These are phyloP conservation scores for Muscicapa comitata DNA, from an alignment of 2,797 vertebrate species.

Conservation along the genomic window DNA sequence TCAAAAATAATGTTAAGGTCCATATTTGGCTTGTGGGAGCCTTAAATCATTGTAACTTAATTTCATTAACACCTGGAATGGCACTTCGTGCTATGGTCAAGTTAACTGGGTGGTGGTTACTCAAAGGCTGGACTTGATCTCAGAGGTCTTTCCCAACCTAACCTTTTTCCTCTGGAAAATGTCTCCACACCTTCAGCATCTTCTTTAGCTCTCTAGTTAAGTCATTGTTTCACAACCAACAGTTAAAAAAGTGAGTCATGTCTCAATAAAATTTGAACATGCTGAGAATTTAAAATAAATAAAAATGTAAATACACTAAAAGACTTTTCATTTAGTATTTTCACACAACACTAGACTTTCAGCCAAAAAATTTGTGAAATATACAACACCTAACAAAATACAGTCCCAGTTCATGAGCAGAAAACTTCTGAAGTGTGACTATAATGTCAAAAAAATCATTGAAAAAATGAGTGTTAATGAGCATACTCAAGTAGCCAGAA, in stretches of 20 bases:
- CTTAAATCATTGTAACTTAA: neutral
- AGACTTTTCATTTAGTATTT: neutral
- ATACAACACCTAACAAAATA: neutral
- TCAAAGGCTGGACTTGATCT: neutral
- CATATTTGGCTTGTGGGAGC: neutral
- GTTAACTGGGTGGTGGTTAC: neutral
- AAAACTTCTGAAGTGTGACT: neutral
- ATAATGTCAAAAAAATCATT: neutral
- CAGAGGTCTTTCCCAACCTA: neutral
- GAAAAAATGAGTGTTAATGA: neutral
- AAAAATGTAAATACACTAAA: neutral
- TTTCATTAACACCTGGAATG: neutral
- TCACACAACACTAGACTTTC: neutral
- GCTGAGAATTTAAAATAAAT: neutral
- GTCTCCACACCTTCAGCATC: neutral
- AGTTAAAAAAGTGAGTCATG: neutral
- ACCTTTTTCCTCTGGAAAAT: neutral
- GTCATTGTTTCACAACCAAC: neutral
- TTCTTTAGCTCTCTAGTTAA: neutral
- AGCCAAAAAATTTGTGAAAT: neutral
- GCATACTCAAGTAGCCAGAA: neutral
- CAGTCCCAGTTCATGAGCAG: neutral
- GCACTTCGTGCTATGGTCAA: neutral
- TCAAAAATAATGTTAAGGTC: neutral
- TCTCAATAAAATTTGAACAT: neutral